Base-by-base conservation (phyloP, 2,797 vertebrate species). In the Diglossa cyanea region DNA sequence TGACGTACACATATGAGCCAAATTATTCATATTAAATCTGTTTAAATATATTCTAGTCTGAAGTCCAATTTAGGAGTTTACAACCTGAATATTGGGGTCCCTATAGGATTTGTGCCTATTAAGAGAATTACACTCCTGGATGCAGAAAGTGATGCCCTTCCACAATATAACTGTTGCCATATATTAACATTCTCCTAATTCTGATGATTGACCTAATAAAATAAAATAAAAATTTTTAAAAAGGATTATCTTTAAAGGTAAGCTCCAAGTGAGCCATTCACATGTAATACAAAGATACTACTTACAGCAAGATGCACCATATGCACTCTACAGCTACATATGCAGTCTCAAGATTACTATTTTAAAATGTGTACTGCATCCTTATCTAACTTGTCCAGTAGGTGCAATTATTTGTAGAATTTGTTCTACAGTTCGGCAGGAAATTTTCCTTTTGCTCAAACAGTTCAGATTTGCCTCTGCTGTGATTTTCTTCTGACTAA, bases 371-470 rank as follows among this genome's bases (percentile, higher is more conserved):
- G 88, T 54, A 55, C 93, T 88, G 94, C 90, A 58, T 89, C 94
- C 70, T 96, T 96, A 97, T 95, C 96, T 96, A 66, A 63, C 71
- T 94, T 81, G 78, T 78, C 95, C 97, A 97, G 91, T 44, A 82
- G 72, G 84, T 95, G 90, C 83, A 94, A 89, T 92, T 96, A 94
- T 95, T 96, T 60, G 45, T 65, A 92, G 94, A 96, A 96, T 97
- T 96, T 97, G 82, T 96, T 95, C 95, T 94, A 95, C 77, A 90
- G 72, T 96, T 93, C 60, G n/a, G 89, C 53, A 94, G 90, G 90
- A 94, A 95, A 77, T 80, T 95, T 96, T 81, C 82, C 66, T 96
- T 95, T 96, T 90, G 93, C 94, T 95, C 6, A 0, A 80, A 85
- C 4, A 15, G 85, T 44, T 77, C 57, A 94, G 92, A 78, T 95